Conservation (phyloP, 2,888 invertebrate species). For the Microplitis manilae region DNA sequence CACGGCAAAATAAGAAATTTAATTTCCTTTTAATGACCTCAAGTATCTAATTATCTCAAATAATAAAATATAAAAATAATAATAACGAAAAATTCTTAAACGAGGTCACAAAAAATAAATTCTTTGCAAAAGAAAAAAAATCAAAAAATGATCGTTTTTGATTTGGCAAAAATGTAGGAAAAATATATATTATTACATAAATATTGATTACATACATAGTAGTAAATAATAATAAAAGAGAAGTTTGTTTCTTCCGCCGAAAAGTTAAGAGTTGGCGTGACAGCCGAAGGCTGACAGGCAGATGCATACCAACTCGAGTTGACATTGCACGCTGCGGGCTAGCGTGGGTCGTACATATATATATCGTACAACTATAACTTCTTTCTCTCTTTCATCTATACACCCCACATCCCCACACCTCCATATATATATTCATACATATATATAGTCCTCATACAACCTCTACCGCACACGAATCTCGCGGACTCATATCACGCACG, state of each 20-base stretch:
- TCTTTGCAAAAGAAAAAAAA: background rate
- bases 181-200: slow-evolving; percentile 1
- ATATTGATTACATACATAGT: slow-evolving; percentile 6
- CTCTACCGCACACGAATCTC: slow-evolving; percentile 30
- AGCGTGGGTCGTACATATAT: slow-evolving; percentile 36
- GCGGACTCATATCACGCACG: slow-evolving; percentile 49
- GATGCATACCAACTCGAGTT: slow-evolving; percentile 61
- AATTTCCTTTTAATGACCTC: too few relatives aligned
- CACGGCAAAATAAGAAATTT: too few relatives aligned
- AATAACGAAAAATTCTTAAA: too few relatives aligned
- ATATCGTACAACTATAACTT: background rate
- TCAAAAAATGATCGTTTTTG: background rate
- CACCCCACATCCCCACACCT: background rate
- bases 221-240: slow-evolving; percentile 8
- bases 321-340: slow-evolving; percentile 63
- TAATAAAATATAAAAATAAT: too few relatives aligned
- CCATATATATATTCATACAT: background rate
- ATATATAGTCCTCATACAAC: background rate
- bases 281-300: slow-evolving; percentile 57
- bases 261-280: slow-evolving; percentile 54
- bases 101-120: too few relatives aligned
- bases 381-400: slow-evolving; percentile 29
- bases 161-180: background rate
- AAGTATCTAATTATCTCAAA: too few relatives aligned
- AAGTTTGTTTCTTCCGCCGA: slow-evolving; percentile 29